These are phyloP conservation scores for Alethe castanea DNA, from an alignment of 2,113 vertebrate genomes.

Conservation along the genomic window DNA sequence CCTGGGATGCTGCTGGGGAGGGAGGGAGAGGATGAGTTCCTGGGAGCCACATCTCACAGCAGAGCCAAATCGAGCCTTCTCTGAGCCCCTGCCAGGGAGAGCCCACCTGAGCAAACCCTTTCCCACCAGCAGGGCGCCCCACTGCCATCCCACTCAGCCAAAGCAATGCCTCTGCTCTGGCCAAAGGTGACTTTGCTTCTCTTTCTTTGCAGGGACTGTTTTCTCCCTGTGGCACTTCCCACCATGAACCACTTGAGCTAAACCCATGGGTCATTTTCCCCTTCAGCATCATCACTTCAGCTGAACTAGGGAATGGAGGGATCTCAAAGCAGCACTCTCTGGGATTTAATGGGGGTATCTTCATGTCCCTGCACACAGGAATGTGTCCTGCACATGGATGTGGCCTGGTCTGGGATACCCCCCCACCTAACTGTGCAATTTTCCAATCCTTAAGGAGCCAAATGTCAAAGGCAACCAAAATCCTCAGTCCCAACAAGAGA, in stretches of 20 bases:
- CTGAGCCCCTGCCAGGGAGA: not conserved
- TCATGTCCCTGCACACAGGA: accelerated
- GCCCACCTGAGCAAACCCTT: not conserved
- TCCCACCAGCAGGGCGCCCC: not conserved
- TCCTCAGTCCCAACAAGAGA: accelerated
- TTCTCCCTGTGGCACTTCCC: not conserved
- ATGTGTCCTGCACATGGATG: accelerated
- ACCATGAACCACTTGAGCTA: not conserved
- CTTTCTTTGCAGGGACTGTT: not conserved
- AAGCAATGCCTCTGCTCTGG: accelerated
- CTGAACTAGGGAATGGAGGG: not conserved
- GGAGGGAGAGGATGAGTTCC: no score
- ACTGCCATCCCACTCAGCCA: not conserved
- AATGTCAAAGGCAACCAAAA: not conserved
- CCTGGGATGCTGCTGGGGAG: not conserved
- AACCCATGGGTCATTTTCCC: not conserved
- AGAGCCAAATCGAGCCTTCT: not conserved
- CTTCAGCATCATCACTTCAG: not conserved
- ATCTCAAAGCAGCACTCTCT: not conserved
- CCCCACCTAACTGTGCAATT: accelerated
- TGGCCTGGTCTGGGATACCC: accelerated
- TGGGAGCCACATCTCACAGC: not conserved
- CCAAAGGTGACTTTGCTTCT: not conserved
- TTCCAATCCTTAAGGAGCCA: not conserved
- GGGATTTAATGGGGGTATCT: not conserved